phyloP scores from a whole-genome alignment of 2,888 invertebrate genomes.

The Oligia strigilis region DNA sequence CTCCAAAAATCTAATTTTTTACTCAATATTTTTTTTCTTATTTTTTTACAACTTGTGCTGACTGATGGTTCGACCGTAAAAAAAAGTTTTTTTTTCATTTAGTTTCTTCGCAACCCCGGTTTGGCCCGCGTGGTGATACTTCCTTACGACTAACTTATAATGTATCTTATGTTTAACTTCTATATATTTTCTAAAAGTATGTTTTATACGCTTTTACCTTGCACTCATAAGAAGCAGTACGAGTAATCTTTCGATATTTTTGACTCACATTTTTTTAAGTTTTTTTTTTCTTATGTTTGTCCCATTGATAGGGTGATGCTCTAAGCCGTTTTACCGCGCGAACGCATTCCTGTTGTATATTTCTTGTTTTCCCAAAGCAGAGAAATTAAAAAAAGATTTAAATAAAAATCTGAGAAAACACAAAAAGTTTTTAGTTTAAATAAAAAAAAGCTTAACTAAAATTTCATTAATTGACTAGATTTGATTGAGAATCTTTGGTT shows the following conservation, averaged over 20 bases:
- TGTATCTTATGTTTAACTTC: conserved; percentile 70
- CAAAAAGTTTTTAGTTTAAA: conserved; percentile 19
- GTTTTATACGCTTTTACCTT: conserved; percentile 78
- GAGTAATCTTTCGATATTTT: conserved; percentile 79
- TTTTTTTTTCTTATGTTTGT: conserved; percentile 70
- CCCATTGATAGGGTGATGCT: conserved; percentile 59
- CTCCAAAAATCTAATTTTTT: conserved; percentile 89
- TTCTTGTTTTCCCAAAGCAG: conserved; percentile 23
- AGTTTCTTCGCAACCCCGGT: conserved; percentile 78
- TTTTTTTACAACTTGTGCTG: conserved; percentile 79
- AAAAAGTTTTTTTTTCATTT: conserved; percentile 57
- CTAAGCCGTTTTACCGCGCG: conserved; percentile 62
- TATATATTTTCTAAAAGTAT: conserved; percentile 86
- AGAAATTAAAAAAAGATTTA: not conserved
- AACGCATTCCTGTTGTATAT: conserved; percentile 56
- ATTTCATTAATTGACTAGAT: conserved; percentile 66
- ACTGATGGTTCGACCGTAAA: conserved; percentile 81
- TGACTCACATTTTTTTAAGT: conserved; percentile 87
- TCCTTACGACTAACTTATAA: conserved; percentile 73
- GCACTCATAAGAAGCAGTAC: conserved; percentile 85
- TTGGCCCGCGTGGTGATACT: conserved; percentile 89
- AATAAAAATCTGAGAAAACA: not conserved
- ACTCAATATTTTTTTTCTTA: conserved; percentile 81
- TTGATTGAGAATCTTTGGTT: conserved; percentile 49
- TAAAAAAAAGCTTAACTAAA: conserved; percentile 12